Evolutionary conservation across 2,888 invertebrate species (phyloP).

Genomic region (Pimpla rufipes): DNA sequence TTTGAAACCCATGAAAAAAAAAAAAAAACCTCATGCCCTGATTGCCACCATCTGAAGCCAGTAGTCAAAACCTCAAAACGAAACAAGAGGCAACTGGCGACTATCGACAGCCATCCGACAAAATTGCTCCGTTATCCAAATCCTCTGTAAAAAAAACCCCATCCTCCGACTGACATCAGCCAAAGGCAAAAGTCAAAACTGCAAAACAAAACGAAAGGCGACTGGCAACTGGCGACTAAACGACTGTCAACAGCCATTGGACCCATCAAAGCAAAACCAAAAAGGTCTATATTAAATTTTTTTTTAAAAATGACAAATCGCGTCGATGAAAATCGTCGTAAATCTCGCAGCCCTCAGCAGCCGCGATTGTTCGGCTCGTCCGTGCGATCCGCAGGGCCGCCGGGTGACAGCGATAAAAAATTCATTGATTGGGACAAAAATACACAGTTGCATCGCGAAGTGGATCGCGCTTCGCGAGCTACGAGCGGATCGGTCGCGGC

Average conservation of each 20-base stretch:
- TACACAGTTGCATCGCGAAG: constrained; percentile 21
- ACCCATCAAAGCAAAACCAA: not conserved
- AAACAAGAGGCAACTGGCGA: too few relatives aligned
- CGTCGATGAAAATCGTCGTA: constrained; percentile 33
- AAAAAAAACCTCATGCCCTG: too few relatives aligned
- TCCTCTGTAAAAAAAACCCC: too few relatives aligned
- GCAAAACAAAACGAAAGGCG: too few relatives aligned
- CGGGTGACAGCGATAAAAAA: not conserved
- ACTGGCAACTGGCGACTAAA: not conserved
- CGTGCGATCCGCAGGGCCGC: not conserved
- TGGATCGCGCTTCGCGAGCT: not conserved
- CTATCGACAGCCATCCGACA: too few relatives aligned
- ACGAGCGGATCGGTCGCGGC: not conserved
- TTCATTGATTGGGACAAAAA: constrained; percentile 45
- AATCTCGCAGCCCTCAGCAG: too few relatives aligned
- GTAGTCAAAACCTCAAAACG: too few relatives aligned
- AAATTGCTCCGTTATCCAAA: too few relatives aligned
- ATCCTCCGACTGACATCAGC: too few relatives aligned
- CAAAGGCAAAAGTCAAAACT: too few relatives aligned
- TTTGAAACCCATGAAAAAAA: not conserved
- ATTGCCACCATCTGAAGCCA: too few relatives aligned
- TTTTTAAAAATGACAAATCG: constrained; percentile 7
- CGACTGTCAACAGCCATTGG: not conserved
- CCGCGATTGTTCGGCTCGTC: not conserved
- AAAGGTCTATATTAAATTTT: constrained; percentile 21